These are phyloP conservation scores for Elaeidobius kamerunicus DNA, from an alignment of 2,888 invertebrate genomes.

Conservation along the genomic window DNA sequence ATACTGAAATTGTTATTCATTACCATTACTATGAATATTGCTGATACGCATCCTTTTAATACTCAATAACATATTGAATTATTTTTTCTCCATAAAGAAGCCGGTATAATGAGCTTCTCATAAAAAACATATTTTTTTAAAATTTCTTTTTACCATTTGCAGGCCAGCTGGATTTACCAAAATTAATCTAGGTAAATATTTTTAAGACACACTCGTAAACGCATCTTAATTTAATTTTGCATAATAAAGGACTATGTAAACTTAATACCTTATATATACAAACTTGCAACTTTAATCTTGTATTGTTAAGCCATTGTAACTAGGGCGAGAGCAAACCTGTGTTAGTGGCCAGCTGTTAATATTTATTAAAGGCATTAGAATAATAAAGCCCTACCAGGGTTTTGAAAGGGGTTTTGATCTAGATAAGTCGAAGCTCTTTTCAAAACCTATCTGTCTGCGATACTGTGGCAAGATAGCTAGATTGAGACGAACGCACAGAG, in stretches of 20 bases:
- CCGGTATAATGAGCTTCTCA: too few relatives aligned
- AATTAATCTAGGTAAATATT: too few relatives aligned
- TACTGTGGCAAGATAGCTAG: slow-evolving; percentile 1
- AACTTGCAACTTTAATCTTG: slow-evolving; percentile 10
- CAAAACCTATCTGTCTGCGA: slow-evolving; percentile 12
- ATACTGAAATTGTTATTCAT: too few relatives aligned
- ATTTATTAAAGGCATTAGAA: slow-evolving; percentile 42
- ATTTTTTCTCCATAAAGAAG: too few relatives aligned
- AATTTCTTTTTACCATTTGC: too few relatives aligned
- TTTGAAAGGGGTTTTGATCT: slow-evolving; percentile 35
- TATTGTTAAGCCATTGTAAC: slow-evolving; percentile 13
- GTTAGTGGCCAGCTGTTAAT: slow-evolving; percentile 41
- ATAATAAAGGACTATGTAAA: slow-evolving; percentile 8
- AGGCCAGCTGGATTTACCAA: too few relatives aligned
- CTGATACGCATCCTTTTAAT: too few relatives aligned
- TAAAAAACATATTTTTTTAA: too few relatives aligned
- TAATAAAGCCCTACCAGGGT: slow-evolving; percentile 35
- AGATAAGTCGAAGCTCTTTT: slow-evolving; percentile 33
- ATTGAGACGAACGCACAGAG: not conserved
- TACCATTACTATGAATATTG: too few relatives aligned
- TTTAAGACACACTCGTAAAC: too few relatives aligned
- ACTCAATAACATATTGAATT: too few relatives aligned
- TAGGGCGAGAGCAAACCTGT: slow-evolving; percentile 13
- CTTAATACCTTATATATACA: slow-evolving; percentile 6
- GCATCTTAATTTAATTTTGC: slow-evolving; percentile 11